Conservation (phyloP, 2,888 invertebrate genomes). For the Morpho helenor region DNA sequence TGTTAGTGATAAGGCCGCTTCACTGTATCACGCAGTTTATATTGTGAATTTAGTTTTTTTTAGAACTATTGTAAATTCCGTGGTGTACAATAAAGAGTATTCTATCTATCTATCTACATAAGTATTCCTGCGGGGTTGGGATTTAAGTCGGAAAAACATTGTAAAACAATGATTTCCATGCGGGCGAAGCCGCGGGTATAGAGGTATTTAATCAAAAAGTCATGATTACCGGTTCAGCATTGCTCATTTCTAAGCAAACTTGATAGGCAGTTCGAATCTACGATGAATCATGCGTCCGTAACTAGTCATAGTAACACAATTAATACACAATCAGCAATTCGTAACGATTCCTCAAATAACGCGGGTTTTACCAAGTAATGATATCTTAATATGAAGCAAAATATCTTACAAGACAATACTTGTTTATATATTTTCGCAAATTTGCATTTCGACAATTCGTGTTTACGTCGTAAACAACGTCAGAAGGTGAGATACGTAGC, state of each 20-base stretch:
- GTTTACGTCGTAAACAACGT: constrained; percentile 3
- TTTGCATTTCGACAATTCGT: neutral
- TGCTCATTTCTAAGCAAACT: neutral
- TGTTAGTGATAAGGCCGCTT: no score
- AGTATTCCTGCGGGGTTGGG: no score
- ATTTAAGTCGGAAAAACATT: no score
- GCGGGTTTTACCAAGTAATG: constrained; percentile 13
- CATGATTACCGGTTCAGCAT: neutral
- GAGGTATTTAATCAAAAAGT: neutral
- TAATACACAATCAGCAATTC: constrained; percentile 10
- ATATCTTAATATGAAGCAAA: constrained; percentile 4
- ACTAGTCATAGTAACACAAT: constrained; percentile 6
- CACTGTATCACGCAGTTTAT: no score
- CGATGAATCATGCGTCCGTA: constrained; percentile 8
- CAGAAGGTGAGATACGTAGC: constrained; percentile 5
- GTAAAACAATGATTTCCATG: no score
- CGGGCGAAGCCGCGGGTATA: no score
- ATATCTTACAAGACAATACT: constrained; percentile 2
- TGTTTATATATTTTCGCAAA: neutral
- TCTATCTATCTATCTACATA: no score
- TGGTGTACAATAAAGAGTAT: no score
- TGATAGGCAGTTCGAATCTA: neutral
- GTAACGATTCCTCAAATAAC: constrained; percentile 1
- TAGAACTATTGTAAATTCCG: no score
- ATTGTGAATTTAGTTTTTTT: no score